These are phyloP conservation scores for Zaprionus lachaisei DNA, from an alignment of 1,140 invertebrate species.

Conservation along the genomic window DNA sequence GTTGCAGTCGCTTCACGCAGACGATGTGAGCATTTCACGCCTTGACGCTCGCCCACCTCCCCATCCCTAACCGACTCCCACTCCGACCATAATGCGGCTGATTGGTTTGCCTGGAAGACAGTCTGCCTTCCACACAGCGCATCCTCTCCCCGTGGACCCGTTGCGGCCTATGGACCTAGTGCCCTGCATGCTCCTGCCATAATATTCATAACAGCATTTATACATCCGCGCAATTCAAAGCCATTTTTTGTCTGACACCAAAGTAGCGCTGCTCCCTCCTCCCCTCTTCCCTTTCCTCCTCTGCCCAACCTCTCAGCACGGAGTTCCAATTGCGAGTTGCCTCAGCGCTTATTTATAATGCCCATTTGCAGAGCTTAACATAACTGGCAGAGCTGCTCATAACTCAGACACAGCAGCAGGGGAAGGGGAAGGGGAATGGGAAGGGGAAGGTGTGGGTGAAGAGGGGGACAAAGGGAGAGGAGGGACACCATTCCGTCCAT, in stretches of 20 bases:
- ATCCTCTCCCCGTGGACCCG: background rate
- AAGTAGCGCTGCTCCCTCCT: background rate
- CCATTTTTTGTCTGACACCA: constrained; percentile 10
- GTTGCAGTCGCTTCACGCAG: constrained; percentile 36
- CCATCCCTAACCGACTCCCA: background rate
- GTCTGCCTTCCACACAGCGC: background rate
- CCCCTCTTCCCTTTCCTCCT: background rate
- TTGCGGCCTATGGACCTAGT: background rate
- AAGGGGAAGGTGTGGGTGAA: background rate
- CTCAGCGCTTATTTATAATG: constrained; percentile 64
- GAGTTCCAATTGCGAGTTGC: constrained; percentile 25
- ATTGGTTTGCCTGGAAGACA: constrained; percentile 34
- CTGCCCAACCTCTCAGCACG: background rate
- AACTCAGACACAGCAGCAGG: constrained; percentile 45
- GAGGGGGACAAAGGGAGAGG: background rate
- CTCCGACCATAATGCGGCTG: constrained; percentile 39
- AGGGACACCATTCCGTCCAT: constrained; percentile 1
- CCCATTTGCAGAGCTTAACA: constrained; percentile 75
- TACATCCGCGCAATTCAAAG: constrained; percentile 64
- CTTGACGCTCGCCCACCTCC: constrained; percentile 1
- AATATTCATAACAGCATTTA: constrained; percentile 71
- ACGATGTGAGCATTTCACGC: constrained; percentile 42
- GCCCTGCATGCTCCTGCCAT: constrained; percentile 19
- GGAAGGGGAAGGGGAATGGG: background rate
- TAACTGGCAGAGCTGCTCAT: constrained; percentile 61